Base-by-base conservation (phyloP, 2,888 invertebrate species). In the Patella caerulea region DNA sequence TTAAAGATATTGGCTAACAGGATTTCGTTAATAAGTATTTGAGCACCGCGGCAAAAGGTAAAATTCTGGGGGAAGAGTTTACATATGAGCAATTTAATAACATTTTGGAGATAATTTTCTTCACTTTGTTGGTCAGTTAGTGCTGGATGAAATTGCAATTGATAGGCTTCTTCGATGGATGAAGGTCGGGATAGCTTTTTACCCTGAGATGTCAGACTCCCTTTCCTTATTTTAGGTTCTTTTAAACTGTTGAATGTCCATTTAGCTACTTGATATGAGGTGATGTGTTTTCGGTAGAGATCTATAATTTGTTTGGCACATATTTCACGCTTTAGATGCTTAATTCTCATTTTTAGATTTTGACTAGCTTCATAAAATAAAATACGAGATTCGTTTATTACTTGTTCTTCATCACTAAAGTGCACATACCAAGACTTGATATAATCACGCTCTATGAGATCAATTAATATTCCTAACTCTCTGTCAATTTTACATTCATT, bases 401-500 rank as follows among this genome's bases (percentile, higher is more conserved):
- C 80, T 65, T 82, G 80, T 45, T 82, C 72, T 73, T 85, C 82
- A 53, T 82, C 79, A 55, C 85, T 86, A 75, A 87, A 83, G 29
- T 81, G 74, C 69, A 83, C 69, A 77, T 86, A 87, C 88, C 88
- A 88, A 11, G 87, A 82, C n/a, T 82, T 77, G 2, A 89, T 81
- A 81, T 88, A 88, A 79, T 88, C 88, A 79, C 83, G 72, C 55
- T 83, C 74, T 52, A 84, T 72, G 19, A 78, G 73, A 71, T 79
- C 73, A 53, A 76, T 72, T 53, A 79, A 72, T 56, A 70, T 76
- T 56, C 59, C 45, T 15, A 79, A 53, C 71, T 79, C 81, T 12
- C 71, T 74, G 29, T 74, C 72, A 56, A 79, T 24, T 65, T 65
- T 65, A 15, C 65, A 24, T 9, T 12, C 14, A 24, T 24, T 65